Base-by-base conservation (phyloP, 2,113 vertebrate genomes). In the Elephantulus edwardii region DNA sequence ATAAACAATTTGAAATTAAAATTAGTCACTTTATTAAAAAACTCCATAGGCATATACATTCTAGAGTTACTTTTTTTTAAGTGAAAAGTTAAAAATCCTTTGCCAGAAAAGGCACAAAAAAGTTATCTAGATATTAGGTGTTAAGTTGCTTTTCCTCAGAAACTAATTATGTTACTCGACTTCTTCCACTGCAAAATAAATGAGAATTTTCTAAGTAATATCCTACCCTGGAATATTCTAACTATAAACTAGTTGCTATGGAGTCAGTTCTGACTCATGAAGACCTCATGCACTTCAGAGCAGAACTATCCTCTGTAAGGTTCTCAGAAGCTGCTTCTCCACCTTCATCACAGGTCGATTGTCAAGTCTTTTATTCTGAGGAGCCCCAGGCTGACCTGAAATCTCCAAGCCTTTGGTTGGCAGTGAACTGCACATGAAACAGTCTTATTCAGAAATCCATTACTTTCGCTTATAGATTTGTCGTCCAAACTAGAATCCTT, bases 381-480 rank as follows among this genome's bases (percentile, higher is more conserved):
- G 8, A 68, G 8, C 66, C 66, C 22, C 14, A 20, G 35, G 58
- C 28, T 33, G 30, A 6, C 30, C 58, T 33, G 8, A 13, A 62
- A 62, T 62, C 30, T 62, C 58, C 58, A 62, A 33, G 54, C 26
- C 26, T 56, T 56, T 17, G 54, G 26, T 4, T 8, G 19, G 54
- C 10, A 22, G 54, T 24, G 26, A 56, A 6, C n/a, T 38, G 35
- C 66, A 38, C 13, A 62, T 62, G 60, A 14, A 50, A 2, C 20
- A 54, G 12, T 28, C 22, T 83, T 22, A 68, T 40, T 88, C 77
- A 66, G 6, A 92, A 89, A 77, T 26, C 80, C 19, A 78, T 68
- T 90, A 56, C 28, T 92, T 88, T 78, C 52, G 10, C 54, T 76
- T 64, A 66, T 30, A 44, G 19, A 22, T 88, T 91, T 79, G 48